Evolutionary conservation across 2,113 vertebrate genomes (phyloP), one percentile per base, ranked within the genome.

Genomic region (Dicaeum eximium): DNA sequence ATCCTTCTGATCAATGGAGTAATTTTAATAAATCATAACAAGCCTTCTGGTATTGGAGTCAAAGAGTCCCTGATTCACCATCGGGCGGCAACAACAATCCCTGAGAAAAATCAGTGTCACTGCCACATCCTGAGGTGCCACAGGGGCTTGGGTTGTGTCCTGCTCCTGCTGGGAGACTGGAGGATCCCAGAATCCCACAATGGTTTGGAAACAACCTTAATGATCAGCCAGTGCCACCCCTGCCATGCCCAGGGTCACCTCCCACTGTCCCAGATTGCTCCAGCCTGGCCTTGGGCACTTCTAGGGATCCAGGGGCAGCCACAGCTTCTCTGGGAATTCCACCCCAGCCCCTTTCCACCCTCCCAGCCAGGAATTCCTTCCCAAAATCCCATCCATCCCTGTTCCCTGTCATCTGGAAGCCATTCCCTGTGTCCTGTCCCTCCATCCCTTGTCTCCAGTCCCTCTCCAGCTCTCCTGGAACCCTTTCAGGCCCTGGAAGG

Each of bases 351-450:
- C 12, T 57, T 3, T 0, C 7, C n/a, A 14, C 30, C 24, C 24
- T 60, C 54, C 0, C 19, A 60, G 37, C 0, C 33, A 44, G 16
- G 27, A 61, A 62, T 82, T 82, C 25, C 37, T 31, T 11, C 47
- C 42, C 47, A 53, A 37, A 0, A 51, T 51, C 37, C 33, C 62
- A 38, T 1, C 10, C 0, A 12, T 0, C 10, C 6, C 22, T 40
- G 6, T 1, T 1, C 6, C 0, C 14, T 42, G 6, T 0, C 37
- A 45, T 3, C 4, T 1, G 15, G 19, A 54, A n/a, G 7, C 35
- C 31, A 16, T 51, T 71, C 56, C 54, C 56, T 51, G 37, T 24
- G 37, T 31, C 31, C 54, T 30, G 31, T 42, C 45, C 65, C 65
- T 51, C 54, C 37, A 35, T 19, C 4, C 53, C 3, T 28, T 12